Evolutionary conservation across 2,797 vertebrate species (phyloP), one percentile per base, ranked within the genome.

Genomic region (Rhinophrynus dorsalis): DNA sequence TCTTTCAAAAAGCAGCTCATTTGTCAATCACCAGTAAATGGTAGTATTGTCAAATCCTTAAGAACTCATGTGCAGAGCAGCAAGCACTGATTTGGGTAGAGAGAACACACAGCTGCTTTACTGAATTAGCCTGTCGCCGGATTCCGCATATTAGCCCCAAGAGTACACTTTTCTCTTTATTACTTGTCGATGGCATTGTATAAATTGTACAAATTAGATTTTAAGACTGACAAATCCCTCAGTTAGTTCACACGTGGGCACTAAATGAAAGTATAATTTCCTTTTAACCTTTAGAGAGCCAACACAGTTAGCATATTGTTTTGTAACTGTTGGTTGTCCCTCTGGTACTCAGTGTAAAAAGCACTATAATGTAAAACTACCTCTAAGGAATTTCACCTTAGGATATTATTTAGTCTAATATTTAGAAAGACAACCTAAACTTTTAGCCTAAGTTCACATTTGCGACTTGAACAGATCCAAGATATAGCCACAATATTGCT

Each of bases 21-120:
- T 83, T 78, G 78, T 90, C 89, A 84, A 69, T 85, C 86, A 78
- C 76, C 84, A 79, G 70, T 17, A 13, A 73, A 75, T 67, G n/a
- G 76, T 78, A 74, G 1, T 24, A 67, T 74, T 80, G 81, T 86
- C 82, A 82, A 52, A 63, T 73, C 45, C 23, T 40, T 60, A 0
- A 37, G 74, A 75, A 64, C 74, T 77, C 45, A 1, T 26, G 20
- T 44, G 52, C 66, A 37, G 76, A 44, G 51, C 67, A 35, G 9
- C 62, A 65, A 82, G 78, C 72, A 64, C 75, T 64, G 57, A 65
- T 69, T 63, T 37, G 68, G 63, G 33, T 58, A 35, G 12, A 33
- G 77, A 82, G 74, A 35, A 11, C 64, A 77, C 81, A 78, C 80
- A 83, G 78, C 80, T 77, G 81, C 77, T 79, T 75, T 40, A 76